Percentiles rank a stretch among this genome's conserved stretches.
phyloP scores from a whole-genome alignment of 2,797 vertebrate genomes.

The Anabas testudineus region DNA sequence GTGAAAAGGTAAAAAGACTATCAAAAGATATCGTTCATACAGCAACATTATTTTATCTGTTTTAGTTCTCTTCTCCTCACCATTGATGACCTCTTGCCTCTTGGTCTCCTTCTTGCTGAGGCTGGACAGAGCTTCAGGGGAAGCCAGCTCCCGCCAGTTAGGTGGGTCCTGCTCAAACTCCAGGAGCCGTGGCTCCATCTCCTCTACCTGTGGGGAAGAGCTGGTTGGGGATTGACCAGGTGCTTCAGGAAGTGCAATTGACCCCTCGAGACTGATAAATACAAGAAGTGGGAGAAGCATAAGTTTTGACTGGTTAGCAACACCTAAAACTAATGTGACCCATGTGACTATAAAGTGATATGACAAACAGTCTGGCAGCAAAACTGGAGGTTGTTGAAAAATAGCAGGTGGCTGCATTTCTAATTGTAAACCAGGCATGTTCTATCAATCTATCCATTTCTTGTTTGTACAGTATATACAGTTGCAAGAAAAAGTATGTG shows the following conservation, averaged over 20 bases:
- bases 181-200: constrained; percentile 86
- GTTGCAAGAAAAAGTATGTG: no score
- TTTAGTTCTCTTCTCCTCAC: constrained; percentile 75
- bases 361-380: neutral
- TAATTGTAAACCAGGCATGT: constrained; percentile 3
- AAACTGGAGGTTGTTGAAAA: constrained; percentile 2
- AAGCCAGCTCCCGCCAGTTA: constrained; percentile 89
- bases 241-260: constrained; percentile 61
- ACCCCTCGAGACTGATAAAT: constrained; percentile 67
- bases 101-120: constrained; percentile 91
- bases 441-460: neutral
- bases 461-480: no score
- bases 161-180: constrained; percentile 90
- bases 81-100: constrained; percentile 94
- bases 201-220: constrained; percentile 84
- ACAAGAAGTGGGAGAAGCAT: neutral
- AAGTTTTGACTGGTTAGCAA: neutral
- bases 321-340: neutral
- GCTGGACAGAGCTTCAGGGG: constrained; percentile 78
- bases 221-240: constrained; percentile 68
- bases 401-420: constrained; percentile 10
- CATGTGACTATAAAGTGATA: constrained; percentile 15
- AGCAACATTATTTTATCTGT: neutral
- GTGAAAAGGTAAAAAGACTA: neutral
- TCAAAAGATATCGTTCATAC: neutral